Evolutionary conservation across 1,140 invertebrate genomes (phyloP), one percentile per base, ranked within the genome.

Genomic region (Drosophila trapezifrons): DNA sequence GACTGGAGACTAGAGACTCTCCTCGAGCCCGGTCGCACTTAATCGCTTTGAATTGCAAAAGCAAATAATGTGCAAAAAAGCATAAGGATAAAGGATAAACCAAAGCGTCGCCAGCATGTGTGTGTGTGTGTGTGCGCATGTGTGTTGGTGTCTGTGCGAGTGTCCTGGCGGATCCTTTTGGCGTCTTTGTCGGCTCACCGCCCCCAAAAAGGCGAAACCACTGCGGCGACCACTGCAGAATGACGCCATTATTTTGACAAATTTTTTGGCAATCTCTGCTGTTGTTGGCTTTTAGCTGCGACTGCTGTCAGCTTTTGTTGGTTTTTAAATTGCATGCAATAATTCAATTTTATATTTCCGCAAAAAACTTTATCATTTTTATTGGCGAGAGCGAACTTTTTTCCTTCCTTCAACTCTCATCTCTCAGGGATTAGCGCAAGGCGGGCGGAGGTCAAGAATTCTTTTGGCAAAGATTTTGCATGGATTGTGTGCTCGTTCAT

Each of bases 271-370:
- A 91, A 79, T 77, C 78, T 49, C 51, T 63, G 70, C 62, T 77
- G 67, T 85, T 86, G 75, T 66, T 82, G 71, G 82, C 83, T 89
- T 77, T 89, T 89, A 84, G 77, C 73, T 89, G 51, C 66, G 71
- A 80, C 84, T 87, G 64, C 72, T 84, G 76, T 80, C 78, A 76
- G 87, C 84, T 77, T 90, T 90, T 90, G 89, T 90, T 87, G 87
- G 75, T 79, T 89, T 86, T 90, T 78, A 90, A 90, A 89, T 85
- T 91, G 80, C 89, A 78, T 76, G 78, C 83, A 90, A 90, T 90
- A 90, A 90, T 90, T 90, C 89, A 90, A 85, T 85, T 90, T 90
- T 90, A 90, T 90, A 90, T 91, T 82, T 90, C 89, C 89, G 89
- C 76, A 89, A 77, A 58, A 75, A 57, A 71, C 74, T 90, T 89